These are phyloP conservation scores for Pluvialis apricaria DNA, from an alignment of 2,113 vertebrate species.

Conservation along the genomic window DNA sequence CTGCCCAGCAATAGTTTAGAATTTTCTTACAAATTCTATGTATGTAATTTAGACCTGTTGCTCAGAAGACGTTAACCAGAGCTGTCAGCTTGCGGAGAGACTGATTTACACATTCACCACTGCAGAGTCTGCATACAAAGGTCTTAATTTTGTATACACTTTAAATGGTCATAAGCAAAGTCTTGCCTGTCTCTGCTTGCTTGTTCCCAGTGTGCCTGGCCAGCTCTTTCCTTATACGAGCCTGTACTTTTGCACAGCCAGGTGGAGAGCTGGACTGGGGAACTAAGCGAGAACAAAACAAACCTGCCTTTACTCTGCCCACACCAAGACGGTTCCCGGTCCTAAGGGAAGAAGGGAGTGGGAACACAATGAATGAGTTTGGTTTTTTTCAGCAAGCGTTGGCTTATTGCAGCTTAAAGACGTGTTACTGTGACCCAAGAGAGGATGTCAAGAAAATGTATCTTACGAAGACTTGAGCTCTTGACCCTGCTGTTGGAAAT, in stretches of 20 bases:
- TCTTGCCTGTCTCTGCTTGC: not conserved
- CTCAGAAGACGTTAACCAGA: not conserved
- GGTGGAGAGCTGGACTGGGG: not conserved
- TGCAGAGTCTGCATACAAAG: not conserved
- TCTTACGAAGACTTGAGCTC: not conserved
- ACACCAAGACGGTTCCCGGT: not conserved
- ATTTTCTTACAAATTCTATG: not conserved
- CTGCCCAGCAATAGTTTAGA: not conserved
- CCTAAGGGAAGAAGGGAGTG: not conserved
- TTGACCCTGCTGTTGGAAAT: not conserved
- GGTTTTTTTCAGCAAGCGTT: not conserved
- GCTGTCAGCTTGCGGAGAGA: not conserved
- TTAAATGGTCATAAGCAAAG: not conserved
- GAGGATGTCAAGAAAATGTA: not conserved
- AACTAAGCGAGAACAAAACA: not conserved
- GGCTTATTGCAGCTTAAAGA: not conserved
- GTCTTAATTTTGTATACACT: not conserved
- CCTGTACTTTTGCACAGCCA: not conserved
- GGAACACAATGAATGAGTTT: not conserved
- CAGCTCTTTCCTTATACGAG: not conserved
- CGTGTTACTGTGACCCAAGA: not conserved
- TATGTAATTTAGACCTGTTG: not conserved
- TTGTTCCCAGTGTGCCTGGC: not conserved
- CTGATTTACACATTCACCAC: not conserved
- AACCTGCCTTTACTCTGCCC: not conserved